Evolutionary conservation across 2,888 invertebrate genomes (phyloP), one percentile per base, ranked within the genome.

Genomic region (Cephonodes hylas): DNA sequence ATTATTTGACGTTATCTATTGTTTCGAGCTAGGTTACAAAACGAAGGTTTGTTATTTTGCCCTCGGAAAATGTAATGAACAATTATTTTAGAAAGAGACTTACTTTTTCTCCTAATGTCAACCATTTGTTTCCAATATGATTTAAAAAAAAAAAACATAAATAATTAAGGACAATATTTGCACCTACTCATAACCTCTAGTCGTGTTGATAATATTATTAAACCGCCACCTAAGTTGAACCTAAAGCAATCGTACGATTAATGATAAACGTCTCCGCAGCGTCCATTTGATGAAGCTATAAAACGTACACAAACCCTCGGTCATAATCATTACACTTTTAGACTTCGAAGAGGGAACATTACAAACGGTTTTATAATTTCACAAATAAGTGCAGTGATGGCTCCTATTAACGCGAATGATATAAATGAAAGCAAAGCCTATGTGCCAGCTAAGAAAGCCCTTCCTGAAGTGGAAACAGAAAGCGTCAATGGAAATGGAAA

Each of bases 391-490:
- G 79, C 64, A 84, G 86, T 84, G 83, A 92, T 91, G 92, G 88
- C 91, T 66, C 91, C 92, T 38, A 82, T 89, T 42, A 90, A 89
- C 72, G 85, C 78, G 48, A 85, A 81, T 65, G 80, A 84, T 61
- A 66, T 87, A n/a, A 86, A 84, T 60, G 86, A 78, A 58, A 74
- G 76, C 65, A 85, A 86, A 69, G 71, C 68, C 62, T 85, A 76
- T 65, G 76, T 81, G 64, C 74, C 86, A 5, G 85, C 82, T 3
- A 91, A 90, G 69, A 74, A 86, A 72, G 74, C 79, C 23, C 72
- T 91, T 23, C 91, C 91, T 38, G 91, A 91, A 81, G 86, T 90
- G 7, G 87, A 90, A 64, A 79, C 81, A 0, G 92, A 91, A 64
- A 78, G 79, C 66, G 80, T 75, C 60, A 86, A 83, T 71, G 79